Evolutionary conservation across 1,140 invertebrate species (phyloP), one percentile per base, ranked within the genome.

Genomic region (Rhyacophila brunnea): DNA sequence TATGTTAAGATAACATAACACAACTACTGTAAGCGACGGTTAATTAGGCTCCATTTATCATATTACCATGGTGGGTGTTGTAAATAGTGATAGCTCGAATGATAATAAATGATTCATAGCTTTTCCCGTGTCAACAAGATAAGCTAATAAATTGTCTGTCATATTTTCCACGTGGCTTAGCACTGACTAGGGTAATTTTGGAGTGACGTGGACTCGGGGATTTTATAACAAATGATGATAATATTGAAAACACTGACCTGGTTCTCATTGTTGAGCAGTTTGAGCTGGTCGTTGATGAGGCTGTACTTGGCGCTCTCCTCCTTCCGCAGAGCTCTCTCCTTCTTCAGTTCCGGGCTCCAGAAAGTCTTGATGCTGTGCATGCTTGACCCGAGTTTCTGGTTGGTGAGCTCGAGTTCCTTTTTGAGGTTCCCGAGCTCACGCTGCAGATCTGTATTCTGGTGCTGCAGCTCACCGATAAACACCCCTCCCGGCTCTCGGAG

Each of bases 351-450:
- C 0, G 97, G 97, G 74, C 94, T 97, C 97, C 97, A 99, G 80
- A 99, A 99, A 9, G 96, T 98, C 80, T 99, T 99, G 72, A 99
- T 99, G 76, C 93, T 96, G 78, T 98, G 96, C 96, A 99, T 99
- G 68, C 92, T 95, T 69, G 96, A 98, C 70, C 94, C 95, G 60
- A 99, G 82, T 77, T 99, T 99, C 78, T 98, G 95, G 78, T 98
- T 98, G 56, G 95, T 96, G 62, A 96, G 81, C 78, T 99, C 95
- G 65, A 98, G 83, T 71, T 99, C 96, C 70, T 96, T 93, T 76
- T 98, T 97, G 38, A 98, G 81, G 73, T 93, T 93, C n/a, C 89
- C 91, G 69, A 98, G 86, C 76, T 99, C 96, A n/a, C 92, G 84
- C 71, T 98, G 95, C 57, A 98, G 82, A 73, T 98, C 95, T 65